Evolutionary conservation across 2,113 vertebrate species (phyloP).

Genomic region (Elgaria multicarinata): DNA sequence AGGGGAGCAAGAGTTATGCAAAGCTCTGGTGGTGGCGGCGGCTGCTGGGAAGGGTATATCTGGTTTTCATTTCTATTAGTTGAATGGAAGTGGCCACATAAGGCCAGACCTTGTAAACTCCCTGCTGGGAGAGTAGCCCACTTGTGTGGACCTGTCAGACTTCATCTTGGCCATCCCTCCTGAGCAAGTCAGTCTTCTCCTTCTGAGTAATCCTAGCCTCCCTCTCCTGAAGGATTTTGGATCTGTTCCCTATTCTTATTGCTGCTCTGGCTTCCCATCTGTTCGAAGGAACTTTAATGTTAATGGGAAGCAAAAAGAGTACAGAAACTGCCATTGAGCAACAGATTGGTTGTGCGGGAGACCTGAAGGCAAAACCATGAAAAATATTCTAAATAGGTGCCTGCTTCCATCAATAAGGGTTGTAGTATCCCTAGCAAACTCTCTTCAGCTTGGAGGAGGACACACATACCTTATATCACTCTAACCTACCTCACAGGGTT

Average conservation of each 20-base stretch:
- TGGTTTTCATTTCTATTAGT: slow-evolving; percentile 74
- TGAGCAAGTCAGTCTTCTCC: background rate
- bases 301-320: background rate
- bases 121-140: slow-evolving; percentile 60
- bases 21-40: slow-evolving; percentile 55
- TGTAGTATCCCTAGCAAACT: background rate
- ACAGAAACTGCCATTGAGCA: slow-evolving; percentile 21
- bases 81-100: slow-evolving; percentile 73
- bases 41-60: slow-evolving; percentile 65
- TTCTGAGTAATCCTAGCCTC: background rate
- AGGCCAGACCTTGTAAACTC: slow-evolving; percentile 68
- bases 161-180: slow-evolving; percentile 60
- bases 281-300: background rate
- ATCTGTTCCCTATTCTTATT: background rate
- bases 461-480: too few relatives aligned
- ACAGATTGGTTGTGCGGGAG: slow-evolving; percentile 3
- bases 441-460: background rate
- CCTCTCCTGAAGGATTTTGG: background rate
- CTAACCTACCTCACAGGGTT: too few relatives aligned
- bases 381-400: slow-evolving; percentile 18
- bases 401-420: background rate
- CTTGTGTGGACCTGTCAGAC: slow-evolving; percentile 74
- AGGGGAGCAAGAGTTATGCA: slow-evolving; percentile 70
- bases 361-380: slow-evolving; percentile 44
- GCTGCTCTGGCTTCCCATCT: background rate